Percentiles rank a stretch among this genome's conserved stretches.
Conservation (phyloP, 2,797 vertebrate genomes). For the Urosaurus nigricauda region DNA sequence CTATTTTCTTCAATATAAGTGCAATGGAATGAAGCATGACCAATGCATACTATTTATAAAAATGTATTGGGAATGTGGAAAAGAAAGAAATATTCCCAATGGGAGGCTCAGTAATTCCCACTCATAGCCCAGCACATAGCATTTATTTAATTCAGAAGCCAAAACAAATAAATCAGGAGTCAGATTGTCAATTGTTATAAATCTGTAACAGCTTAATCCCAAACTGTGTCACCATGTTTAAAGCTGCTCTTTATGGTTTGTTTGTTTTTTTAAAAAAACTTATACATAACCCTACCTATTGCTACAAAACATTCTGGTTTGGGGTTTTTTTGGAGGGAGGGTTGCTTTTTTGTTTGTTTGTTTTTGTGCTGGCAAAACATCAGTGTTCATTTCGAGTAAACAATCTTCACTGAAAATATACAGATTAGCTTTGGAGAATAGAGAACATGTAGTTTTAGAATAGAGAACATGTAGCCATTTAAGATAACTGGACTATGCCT, state of each 20-base stretch:
- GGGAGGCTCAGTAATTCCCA: slow-evolving; percentile 25
- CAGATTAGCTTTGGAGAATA: neutral
- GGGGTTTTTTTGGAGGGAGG: too few species aligned
- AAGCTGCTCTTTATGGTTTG: neutral
- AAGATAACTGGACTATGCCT: neutral
- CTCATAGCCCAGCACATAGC: slow-evolving; percentile 7
- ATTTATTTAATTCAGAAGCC: slow-evolving; percentile 35
- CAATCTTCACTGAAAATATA: neutral
- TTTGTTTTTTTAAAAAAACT: slow-evolving; percentile 7
- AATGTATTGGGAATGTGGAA: slow-evolving; percentile 3
- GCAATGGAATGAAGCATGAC: slow-evolving; percentile 31
- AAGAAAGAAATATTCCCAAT: slow-evolving; percentile 31
- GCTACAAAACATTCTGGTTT: neutral
- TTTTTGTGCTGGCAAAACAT: neutral
- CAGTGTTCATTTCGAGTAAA: neutral
- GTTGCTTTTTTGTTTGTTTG: too few species aligned
- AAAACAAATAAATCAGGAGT: slow-evolving; percentile 33
- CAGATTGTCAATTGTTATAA: slow-evolving; percentile 30
- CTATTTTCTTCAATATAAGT: neutral
- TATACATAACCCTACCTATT: neutral
- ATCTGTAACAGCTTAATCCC: slow-evolving; percentile 28
- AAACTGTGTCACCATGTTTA: slow-evolving; percentile 5
- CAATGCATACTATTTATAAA: slow-evolving; percentile 17
- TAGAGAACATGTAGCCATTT: neutral
- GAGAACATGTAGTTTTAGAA: neutral